Conservation (phyloP, 92 coral and sea anemone genomes). For the Galaxea fascicularis region DNA sequence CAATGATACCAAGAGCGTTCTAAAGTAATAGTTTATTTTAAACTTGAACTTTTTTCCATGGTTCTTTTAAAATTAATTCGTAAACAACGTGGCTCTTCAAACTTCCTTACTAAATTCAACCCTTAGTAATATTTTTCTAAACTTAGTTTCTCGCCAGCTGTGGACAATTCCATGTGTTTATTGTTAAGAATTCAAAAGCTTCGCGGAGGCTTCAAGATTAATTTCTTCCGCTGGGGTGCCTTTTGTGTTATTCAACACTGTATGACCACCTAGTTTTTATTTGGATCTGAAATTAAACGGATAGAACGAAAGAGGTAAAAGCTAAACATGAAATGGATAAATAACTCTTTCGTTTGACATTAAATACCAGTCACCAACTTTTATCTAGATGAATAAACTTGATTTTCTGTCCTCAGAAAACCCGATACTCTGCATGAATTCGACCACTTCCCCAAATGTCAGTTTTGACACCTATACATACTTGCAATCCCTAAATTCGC, state of each 20-base stretch:
- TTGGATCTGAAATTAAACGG: conserved; percentile 2
- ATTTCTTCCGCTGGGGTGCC: conserved; percentile 44
- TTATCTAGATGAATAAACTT: background rate
- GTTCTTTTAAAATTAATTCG: background rate
- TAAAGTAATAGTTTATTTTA: background rate
- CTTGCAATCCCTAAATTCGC: too few relatives aligned
- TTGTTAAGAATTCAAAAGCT: conserved; percentile 51
- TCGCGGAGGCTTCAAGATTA: conserved; percentile 47
- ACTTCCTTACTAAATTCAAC: background rate
- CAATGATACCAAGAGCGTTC: background rate
- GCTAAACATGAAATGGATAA: too few relatives aligned
- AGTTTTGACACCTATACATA: too few relatives aligned
- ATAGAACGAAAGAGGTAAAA: conserved; percentile 2
- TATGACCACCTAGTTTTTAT: conserved; percentile 7
- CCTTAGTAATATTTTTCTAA: background rate
- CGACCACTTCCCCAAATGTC: background rate
- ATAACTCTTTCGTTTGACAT: background rate
- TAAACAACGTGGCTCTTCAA: background rate
- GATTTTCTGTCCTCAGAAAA: too few relatives aligned
- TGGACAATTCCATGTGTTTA: conserved; percentile 26
- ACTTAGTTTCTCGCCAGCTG: conserved; percentile 27
- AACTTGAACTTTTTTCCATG: background rate
- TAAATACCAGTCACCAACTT: too few relatives aligned
- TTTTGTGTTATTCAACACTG: conserved; percentile 17
- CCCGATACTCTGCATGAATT: too few relatives aligned